These are phyloP conservation scores for Helicoverpa armigera DNA, from an alignment of 1,140 invertebrate species.

Conservation along the genomic window DNA sequence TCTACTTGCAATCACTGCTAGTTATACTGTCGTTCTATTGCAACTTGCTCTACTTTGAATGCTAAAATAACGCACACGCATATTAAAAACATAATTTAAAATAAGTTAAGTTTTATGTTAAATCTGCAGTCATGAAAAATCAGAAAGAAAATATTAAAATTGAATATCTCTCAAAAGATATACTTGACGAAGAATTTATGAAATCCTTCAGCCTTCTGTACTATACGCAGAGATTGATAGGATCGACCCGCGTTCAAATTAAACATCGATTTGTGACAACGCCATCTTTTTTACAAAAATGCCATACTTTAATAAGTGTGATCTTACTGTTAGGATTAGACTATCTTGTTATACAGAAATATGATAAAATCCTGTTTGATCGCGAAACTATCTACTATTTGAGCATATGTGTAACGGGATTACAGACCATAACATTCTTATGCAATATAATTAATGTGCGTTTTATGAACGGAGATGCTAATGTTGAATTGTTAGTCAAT, in stretches of 20 bases:
- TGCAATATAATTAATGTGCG: conserved; percentile 63
- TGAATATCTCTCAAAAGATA: conserved; percentile 70
- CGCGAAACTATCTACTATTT: conserved; percentile 54
- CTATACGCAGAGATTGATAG: conserved; percentile 60
- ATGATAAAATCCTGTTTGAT: conserved; percentile 47
- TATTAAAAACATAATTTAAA: not conserved
- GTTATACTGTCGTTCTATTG: conserved; percentile 55
- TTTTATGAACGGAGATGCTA: conserved; percentile 61
- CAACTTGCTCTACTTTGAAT: conserved; percentile 57
- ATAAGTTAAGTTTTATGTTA: not conserved
- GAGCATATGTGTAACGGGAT: not conserved
- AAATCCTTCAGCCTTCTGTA: conserved; percentile 58
- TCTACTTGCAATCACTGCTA: conserved; percentile 51
- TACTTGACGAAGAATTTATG: conserved; percentile 66
- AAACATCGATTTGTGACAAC: conserved; percentile 66
- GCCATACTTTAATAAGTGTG: conserved; percentile 59
- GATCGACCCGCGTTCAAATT: conserved; percentile 62
- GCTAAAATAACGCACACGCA: not conserved
- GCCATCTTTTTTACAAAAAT: conserved; percentile 64
- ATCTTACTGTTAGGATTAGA: conserved; percentile 36
- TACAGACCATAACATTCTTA: conserved; percentile 53
- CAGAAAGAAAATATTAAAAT: conserved; percentile 22
- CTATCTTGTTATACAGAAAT: conserved; percentile 42
- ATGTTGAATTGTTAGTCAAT: conserved; percentile 66
- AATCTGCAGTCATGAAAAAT: not conserved